Conservation (phyloP, 2,113 vertebrate species). For the Eurystomus gularis region DNA sequence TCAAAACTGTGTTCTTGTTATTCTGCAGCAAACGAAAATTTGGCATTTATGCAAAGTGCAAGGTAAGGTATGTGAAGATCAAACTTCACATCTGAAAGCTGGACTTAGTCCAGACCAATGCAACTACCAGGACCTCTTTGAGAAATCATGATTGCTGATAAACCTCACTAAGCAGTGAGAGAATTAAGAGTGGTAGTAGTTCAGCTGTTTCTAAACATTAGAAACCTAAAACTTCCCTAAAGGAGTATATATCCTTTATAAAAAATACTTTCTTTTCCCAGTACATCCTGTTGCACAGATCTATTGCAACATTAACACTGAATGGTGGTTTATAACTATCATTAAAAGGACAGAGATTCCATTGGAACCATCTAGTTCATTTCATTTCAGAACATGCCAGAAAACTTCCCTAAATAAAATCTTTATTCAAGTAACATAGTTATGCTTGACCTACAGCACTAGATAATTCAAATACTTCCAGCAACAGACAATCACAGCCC, state of each 20-base stretch:
- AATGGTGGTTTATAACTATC: not conserved
- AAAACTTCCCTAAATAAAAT: constrained; percentile 8
- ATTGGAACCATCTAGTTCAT: not conserved
- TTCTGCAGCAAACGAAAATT: not conserved
- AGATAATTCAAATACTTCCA: constrained; percentile 12
- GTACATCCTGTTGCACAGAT: not conserved
- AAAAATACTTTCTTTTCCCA: not conserved
- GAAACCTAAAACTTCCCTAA: not conserved
- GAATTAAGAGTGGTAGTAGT: not conserved
- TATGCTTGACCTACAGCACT: not conserved
- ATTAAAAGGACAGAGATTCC: not conserved
- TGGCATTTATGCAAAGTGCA: not conserved
- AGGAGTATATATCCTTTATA: not conserved
- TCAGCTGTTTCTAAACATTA: not conserved
- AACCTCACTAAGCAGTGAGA: not conserved
- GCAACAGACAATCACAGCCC: not conserved
- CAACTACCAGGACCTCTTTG: not conserved
- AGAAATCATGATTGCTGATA: not conserved
- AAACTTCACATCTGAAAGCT: not conserved
- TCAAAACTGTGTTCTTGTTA: not conserved
- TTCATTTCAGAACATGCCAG: not conserved
- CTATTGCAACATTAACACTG: not conserved
- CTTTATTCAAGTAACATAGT: constrained; percentile 28
- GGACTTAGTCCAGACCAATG: not conserved
- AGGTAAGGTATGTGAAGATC: not conserved